Base-by-base conservation (phyloP, 1,140 invertebrate species). In the Ganaspis sp. region DNA sequence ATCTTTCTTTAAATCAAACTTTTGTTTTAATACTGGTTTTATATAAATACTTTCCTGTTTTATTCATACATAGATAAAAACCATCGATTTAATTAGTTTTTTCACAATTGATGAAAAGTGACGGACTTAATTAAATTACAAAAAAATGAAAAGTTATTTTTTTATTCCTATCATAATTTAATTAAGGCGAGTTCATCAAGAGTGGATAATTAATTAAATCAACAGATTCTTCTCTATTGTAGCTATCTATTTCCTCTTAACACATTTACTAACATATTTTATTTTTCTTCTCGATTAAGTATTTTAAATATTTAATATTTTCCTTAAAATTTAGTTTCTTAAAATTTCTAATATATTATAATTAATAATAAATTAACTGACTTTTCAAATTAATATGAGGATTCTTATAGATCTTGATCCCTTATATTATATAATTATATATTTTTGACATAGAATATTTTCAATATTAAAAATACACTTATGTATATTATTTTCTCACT, bases 381-480 rank as follows among this genome's bases (percentile, higher is more conserved):
- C 1, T 45, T 12, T 45, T 5, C n/a, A 49, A 6, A n/a, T 17
- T 8, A 49, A n/a, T 11, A 40, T 17, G 45, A 49, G 15, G 8
- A 45, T 4, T 45, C n/a, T n/a, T 49, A 17, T 49, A 15, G 12
- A 17, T 17, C n/a, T 17, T 29, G n/a, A n/a, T 29, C 29, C n/a
- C 21, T 1, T 29, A 6, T 15, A 34, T 29, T 64, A 6, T n/a
- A 58, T 26, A 11, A 15, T 26, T 64, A 17, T 49, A n/a, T 11
- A n/a, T 26, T 64, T 64, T 29, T 29, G 58, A 64, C 58, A 64
- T 64, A 29, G 1, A 64, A 29, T 64, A 29, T 34, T 49, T 64
- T 64, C 4, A 26, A 34, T 64, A 64, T 29, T 64, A 64, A 64
- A 64, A 64, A 64, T 64, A 64, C 58, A 64, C 58, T 64, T 64